These are phyloP conservation scores for Athene cunicularia DNA, from an alignment of 2,113 vertebrate species.

Conservation along the genomic window DNA sequence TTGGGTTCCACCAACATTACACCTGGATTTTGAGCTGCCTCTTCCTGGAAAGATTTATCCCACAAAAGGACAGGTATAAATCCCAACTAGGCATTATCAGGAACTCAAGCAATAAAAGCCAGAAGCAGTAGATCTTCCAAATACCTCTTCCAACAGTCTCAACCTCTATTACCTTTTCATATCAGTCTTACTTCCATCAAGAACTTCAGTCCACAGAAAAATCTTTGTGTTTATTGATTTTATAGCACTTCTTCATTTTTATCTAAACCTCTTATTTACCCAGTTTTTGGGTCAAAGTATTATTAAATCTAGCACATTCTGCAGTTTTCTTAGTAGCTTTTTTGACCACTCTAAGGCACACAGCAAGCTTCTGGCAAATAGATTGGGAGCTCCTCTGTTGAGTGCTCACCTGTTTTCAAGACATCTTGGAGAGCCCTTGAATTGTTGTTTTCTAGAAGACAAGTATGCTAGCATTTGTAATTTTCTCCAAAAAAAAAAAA, in stretches of 20 bases:
- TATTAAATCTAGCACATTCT: not conserved
- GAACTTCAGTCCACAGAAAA: not conserved
- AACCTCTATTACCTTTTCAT: not conserved
- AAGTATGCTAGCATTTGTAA: not conserved
- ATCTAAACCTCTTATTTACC: not conserved
- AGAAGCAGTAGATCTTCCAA: not conserved
- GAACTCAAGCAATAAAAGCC: not conserved
- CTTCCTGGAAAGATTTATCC: not conserved
- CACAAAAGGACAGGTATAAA: not conserved
- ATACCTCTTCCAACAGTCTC: not conserved
- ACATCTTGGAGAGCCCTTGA: not conserved
- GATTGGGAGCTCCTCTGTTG: not conserved
- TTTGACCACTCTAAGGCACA: not conserved
- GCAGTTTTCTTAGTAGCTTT: not conserved
- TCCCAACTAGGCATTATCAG: not conserved
- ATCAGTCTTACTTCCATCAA: not conserved
- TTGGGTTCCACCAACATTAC: rapidly evolving
- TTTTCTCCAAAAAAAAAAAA: not conserved
- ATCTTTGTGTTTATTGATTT: not conserved
- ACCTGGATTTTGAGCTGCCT: not conserved
- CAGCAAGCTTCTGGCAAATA: not conserved
- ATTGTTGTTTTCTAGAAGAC: not conserved
- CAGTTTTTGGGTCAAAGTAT: not conserved
- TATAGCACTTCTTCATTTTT: not conserved
- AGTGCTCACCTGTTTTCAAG: conserved; percentile 19